Base-by-base conservation (phyloP, 2,888 invertebrate genomes). In the Meiosimyza decipiens region DNA sequence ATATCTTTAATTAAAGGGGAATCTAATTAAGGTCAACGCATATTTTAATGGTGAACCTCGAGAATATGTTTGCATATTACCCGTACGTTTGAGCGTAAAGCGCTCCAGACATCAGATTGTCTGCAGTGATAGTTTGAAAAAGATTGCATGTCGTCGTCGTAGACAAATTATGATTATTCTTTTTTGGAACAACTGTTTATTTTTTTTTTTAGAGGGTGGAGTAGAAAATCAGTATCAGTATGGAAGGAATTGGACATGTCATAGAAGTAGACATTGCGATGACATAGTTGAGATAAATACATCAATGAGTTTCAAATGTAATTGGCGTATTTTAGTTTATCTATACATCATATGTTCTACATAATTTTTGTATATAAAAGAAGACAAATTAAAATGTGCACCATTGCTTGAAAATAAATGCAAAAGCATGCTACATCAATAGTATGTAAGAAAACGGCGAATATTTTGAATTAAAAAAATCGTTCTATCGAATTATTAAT, bases 21-120 rank as follows among this genome's bases (percentile, higher is more conserved):
- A 60, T 75, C 77, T 78, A 78, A 78, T 78, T 78, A 77, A 77
- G 78, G 78, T 78, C 78, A 78, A 77, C 71, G 74, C 73, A 77
- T 76, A 76, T 74, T 75, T 77, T 75, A 74, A 75, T 73, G 52
- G 49, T 63, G 40, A 66, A 66, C 28, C 54, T 66, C 33, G 11
- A 62, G 40, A 62, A 62, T 57, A 18, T 57, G 28, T 18, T 16
- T 63, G 16, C 47, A 18, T 16, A 40, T 9, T 9, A 40, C 40
- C 40, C 40, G 63, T 40, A 40, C 40, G 33, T 47, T 62, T 47
- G 16, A 12, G n/a, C 13, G 49, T 22, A 63, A 47, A 63, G 63
- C 40, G 40, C 16, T 18, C 47, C 47, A 40, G 63, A 63, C 47
- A 33, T 40, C 47, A 49, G 63, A 63, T 63, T 63, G 63, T 63